Conservation (phyloP, 2,113 vertebrate genomes). For the Edolisoma coerulescens region DNA sequence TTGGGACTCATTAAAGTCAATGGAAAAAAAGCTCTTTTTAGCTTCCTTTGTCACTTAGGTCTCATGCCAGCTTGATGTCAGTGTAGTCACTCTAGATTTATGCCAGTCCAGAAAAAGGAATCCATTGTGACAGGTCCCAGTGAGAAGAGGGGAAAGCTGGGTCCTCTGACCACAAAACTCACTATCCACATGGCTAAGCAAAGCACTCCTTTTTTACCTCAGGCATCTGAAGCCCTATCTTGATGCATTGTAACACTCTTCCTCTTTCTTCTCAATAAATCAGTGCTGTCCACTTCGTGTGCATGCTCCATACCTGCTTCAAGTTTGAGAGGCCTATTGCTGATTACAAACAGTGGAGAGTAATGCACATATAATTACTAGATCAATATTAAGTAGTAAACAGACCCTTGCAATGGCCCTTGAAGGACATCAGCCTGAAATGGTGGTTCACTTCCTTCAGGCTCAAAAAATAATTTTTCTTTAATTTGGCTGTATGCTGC, state of each 20-base stretch:
- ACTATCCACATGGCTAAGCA: not conserved
- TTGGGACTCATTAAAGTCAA: not conserved
- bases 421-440: not conserved
- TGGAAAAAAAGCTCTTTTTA: not conserved
- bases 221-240: not conserved
- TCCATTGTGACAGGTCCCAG: fast-evolving
- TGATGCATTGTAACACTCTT: not conserved
- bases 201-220: not conserved
- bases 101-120: not conserved
- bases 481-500: not conserved
- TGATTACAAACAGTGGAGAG: not conserved
- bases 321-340: not conserved
- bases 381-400: not conserved
- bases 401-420: not conserved
- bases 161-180: not conserved
- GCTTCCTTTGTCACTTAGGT: not conserved
- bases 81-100: not conserved
- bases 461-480: not conserved
- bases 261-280: not conserved
- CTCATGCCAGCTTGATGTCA: not conserved
- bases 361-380: not conserved
- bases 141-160: not conserved
- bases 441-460: not conserved
- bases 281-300: not conserved
- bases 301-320: not conserved